Conservation (phyloP, 2,113 vertebrate species). For the Chelonoidis abingdonii region DNA sequence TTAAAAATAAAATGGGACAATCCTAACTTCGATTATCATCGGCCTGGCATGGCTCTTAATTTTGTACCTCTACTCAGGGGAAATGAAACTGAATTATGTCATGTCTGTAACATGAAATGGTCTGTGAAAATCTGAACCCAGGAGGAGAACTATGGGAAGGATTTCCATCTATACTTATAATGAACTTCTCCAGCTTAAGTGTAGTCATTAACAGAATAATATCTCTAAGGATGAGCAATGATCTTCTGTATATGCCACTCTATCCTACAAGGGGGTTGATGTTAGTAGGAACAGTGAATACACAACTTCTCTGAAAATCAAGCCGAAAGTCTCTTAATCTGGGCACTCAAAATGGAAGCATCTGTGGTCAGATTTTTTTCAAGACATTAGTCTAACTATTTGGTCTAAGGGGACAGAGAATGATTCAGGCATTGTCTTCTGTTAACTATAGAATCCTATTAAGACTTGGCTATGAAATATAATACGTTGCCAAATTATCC, state of each 20-base stretch:
- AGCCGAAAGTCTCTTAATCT: neutral
- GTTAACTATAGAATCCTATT: neutral
- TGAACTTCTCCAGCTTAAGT: neutral
- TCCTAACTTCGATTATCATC: neutral
- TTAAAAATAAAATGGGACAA: neutral
- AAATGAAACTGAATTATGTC: neutral
- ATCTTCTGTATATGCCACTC: neutral
- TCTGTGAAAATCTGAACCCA: neutral
- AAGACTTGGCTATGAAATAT: neutral
- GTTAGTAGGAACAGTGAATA: conserved; percentile 11
- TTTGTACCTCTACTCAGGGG: neutral
- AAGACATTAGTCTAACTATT: neutral
- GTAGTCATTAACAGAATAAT: neutral
- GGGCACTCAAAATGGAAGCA: neutral
- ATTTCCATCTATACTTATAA: neutral
- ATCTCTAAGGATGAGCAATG: neutral
- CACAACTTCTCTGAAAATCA: neutral
- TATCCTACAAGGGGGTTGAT: neutral
- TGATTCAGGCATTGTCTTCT: neutral
- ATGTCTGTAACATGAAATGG: neutral
- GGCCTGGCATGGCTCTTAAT: neutral
- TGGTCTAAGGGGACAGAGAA: neutral
- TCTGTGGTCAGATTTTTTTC: neutral
- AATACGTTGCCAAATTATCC: neutral
- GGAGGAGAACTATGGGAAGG: neutral